Evolutionary conservation across 2,113 vertebrate genomes (phyloP).

Genomic region (Cairina moschata): DNA sequence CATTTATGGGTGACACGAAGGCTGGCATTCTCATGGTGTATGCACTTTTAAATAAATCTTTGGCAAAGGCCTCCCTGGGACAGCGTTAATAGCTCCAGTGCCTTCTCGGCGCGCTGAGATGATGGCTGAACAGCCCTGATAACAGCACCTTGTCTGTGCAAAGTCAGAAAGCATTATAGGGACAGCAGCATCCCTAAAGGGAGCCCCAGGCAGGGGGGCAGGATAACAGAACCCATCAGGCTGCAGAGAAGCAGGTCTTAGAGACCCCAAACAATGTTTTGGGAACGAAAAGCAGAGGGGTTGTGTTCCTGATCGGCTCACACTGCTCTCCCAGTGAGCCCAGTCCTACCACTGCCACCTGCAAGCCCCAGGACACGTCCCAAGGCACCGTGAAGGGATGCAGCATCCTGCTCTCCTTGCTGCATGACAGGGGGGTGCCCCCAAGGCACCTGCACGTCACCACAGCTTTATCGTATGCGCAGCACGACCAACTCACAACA

Average conservation of each 20-base stretch:
- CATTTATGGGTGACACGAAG: background rate
- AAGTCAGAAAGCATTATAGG: too few relatives aligned
- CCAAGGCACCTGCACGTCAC: accelerated
- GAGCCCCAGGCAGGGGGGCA: too few relatives aligned
- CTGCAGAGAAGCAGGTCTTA: too few relatives aligned
- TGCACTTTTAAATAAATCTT: background rate
- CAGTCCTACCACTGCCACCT: background rate
- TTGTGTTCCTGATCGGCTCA: too few relatives aligned
- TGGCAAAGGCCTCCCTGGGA: background rate
- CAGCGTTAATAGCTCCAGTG: background rate
- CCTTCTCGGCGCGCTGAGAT: too few relatives aligned
- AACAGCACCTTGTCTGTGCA: too few relatives aligned
- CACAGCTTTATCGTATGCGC: background rate
- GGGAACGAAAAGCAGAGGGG: too few relatives aligned
- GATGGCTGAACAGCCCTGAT: too few relatives aligned
- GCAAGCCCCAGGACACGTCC: accelerated
- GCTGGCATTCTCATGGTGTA: background rate
- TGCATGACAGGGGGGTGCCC: background rate
- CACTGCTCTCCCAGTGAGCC: accelerated
- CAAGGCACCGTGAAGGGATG: accelerated
- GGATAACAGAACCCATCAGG: too few relatives aligned
- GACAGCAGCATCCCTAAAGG: too few relatives aligned
- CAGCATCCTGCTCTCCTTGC: background rate
- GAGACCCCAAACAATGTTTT: too few relatives aligned
- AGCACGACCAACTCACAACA: background rate